These are phyloP conservation scores for Hydraecia micacea DNA, from an alignment of 2,888 invertebrate genomes.

Conservation along the genomic window DNA sequence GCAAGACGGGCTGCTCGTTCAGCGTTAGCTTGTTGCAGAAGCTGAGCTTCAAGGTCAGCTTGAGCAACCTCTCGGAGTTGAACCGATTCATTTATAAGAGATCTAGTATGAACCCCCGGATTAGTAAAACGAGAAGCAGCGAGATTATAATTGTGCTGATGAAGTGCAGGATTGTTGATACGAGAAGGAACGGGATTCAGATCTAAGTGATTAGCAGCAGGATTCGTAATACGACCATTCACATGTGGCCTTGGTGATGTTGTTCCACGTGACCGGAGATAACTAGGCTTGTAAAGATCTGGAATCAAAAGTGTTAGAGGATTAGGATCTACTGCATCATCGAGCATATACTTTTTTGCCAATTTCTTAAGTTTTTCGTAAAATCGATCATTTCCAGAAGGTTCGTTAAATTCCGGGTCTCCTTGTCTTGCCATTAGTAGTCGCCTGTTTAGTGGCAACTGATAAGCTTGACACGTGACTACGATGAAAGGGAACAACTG, in stretches of 20 bases:
- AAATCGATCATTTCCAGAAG: neutral
- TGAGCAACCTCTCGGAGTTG: neutral
- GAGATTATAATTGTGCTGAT: neutral
- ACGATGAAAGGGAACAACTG: constrained; percentile 28
- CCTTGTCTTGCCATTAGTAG: constrained; percentile 8
- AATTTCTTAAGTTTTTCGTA: neutral
- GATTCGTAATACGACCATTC: neutral
- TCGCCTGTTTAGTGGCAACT: neutral
- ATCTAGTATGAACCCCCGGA: neutral
- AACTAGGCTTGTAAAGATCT: neutral
- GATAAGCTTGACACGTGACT: constrained; percentile 12
- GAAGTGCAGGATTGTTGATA: neutral
- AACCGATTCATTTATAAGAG: neutral
- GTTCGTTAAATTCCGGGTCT: too few relatives aligned
- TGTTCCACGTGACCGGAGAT: neutral
- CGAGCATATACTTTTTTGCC: neutral
- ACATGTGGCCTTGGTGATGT: neutral
- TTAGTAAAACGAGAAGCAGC: neutral
- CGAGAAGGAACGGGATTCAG: neutral
- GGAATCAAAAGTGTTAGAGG: constrained; percentile 6
- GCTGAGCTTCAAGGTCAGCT: neutral
- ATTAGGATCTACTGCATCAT: neutral
- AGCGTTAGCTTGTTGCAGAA: neutral
- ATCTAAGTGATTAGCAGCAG: neutral
- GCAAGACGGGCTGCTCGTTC: constrained; percentile 17